phyloP scores from a whole-genome alignment of 2,113 vertebrate species.

The Eclectus roratus region DNA sequence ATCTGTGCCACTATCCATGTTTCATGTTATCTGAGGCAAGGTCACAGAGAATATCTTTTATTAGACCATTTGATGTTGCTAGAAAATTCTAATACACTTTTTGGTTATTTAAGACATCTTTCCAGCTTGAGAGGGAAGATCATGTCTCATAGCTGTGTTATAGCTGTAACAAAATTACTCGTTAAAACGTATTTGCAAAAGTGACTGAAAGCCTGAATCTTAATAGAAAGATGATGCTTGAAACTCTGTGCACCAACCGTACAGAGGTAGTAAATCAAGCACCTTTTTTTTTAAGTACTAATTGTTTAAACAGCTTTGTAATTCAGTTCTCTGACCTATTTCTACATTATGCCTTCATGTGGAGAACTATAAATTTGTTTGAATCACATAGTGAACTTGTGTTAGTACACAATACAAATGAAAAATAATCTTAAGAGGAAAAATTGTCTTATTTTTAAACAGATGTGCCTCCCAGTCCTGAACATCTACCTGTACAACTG shows the following conservation, averaged over 20 bases:
- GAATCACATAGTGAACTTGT: neutral
- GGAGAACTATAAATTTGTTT: neutral
- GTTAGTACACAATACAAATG: neutral
- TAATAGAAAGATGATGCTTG: neutral
- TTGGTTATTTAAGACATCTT: neutral
- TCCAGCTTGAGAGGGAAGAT: neutral
- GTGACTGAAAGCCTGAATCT: neutral
- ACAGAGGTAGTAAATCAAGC: neutral
- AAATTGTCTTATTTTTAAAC: neutral
- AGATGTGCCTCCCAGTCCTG: neutral
- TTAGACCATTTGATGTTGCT: neutral
- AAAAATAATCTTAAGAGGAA: neutral
- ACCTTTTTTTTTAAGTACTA: neutral
- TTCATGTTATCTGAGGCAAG: neutral
- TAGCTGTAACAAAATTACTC: neutral
- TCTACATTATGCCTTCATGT: neutral
- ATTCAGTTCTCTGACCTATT: neutral
- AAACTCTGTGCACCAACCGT: neutral
- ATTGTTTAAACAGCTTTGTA: neutral
- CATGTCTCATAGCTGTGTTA: neutral
- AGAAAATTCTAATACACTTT: neutral
- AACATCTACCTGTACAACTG: neutral
- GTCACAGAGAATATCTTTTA: neutral
- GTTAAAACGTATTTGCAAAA: neutral
- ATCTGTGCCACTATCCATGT: neutral